These are phyloP conservation scores for Diadumene lineata DNA, from an alignment of 92 coral and sea anemone genomes.

Conservation along the genomic window DNA sequence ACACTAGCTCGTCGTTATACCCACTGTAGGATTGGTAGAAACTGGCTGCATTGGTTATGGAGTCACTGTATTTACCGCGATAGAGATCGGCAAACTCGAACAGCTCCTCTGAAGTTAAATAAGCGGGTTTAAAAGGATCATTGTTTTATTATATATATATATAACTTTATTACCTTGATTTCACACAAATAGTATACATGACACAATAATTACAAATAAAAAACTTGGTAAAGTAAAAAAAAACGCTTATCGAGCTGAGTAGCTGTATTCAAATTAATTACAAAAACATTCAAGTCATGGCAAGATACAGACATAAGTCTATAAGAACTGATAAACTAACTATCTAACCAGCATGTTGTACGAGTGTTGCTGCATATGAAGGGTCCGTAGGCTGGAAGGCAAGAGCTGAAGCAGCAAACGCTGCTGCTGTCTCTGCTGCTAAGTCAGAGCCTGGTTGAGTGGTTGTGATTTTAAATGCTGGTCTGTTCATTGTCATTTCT, in stretches of 20 bases:
- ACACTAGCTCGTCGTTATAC: constrained; percentile 77
- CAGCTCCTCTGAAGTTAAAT: constrained; percentile 39
- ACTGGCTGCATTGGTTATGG: constrained; percentile 61
- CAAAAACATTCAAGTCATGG: too few relatives aligned
- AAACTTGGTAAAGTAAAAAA: too few relatives aligned
- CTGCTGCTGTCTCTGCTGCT: constrained; percentile 93
- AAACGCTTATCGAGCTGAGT: too few relatives aligned
- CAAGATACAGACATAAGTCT: not conserved
- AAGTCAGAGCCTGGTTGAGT: constrained; percentile 80
- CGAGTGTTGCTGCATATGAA: constrained; percentile 48
- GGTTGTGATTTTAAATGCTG: constrained; percentile 75
- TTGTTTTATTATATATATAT: too few relatives aligned
- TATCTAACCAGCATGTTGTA: constrained; percentile 53
- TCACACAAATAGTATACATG: too few relatives aligned
- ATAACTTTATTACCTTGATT: too few relatives aligned
- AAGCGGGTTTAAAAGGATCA: too few relatives aligned
- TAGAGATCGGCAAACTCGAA: constrained; percentile 74
- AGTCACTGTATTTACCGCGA: constrained; percentile 81
- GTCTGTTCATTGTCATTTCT: constrained; percentile 86
- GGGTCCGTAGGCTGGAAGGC: constrained; percentile 59
- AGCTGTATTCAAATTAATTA: too few relatives aligned
- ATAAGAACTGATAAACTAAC: not conserved
- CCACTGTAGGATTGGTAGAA: constrained; percentile 68
- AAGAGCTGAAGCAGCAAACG: constrained; percentile 85
- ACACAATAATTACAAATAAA: too few relatives aligned